phyloP scores from a whole-genome alignment of 1,140 invertebrate species.

The Drosophila athabasca region DNA sequence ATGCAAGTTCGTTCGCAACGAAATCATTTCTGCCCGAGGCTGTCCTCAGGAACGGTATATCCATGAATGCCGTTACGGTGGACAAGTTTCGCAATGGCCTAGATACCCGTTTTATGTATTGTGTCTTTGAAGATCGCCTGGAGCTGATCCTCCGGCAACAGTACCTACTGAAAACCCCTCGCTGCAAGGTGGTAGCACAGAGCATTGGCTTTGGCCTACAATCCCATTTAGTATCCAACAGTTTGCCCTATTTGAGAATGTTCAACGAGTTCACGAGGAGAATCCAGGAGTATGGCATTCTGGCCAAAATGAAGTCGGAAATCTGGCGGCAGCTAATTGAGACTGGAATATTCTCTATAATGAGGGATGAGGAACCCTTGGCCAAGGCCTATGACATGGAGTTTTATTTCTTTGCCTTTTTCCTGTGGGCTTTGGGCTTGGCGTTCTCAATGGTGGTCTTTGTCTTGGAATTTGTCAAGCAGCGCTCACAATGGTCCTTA shows the following conservation, averaged over 20 bases:
- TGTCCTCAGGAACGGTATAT: neutral
- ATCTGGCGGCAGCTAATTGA: conserved; percentile 26
- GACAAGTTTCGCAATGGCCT: conserved; percentile 16
- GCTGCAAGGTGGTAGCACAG: conserved; percentile 25
- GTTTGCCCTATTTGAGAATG: conserved; percentile 40
- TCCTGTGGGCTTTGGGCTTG: conserved; percentile 33
- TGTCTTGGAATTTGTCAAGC: conserved; percentile 20
- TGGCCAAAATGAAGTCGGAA: conserved; percentile 53
- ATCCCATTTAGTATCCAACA: conserved; percentile 6
- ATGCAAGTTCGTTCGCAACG: neutral
- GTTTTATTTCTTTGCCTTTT: conserved; percentile 48
- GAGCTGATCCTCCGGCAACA: conserved; percentile 53
- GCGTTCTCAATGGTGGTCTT: conserved; percentile 11
- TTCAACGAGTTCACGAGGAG: conserved; percentile 38
- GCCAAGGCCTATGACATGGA: conserved; percentile 39
- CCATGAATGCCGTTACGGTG: neutral
- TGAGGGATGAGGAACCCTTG: conserved; percentile 17
- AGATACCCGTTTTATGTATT: conserved; percentile 47
- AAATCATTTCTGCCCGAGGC: conserved; percentile 9
- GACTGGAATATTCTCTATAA: conserved; percentile 15
- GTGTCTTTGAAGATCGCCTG: conserved; percentile 38
- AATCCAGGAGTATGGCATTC: conserved; percentile 47
- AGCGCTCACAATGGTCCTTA: neutral
- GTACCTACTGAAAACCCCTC: conserved; percentile 45
- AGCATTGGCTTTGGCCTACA: conserved; percentile 17